Evolutionary conservation across 2,113 vertebrate species (phyloP).

Genomic region (Natator depressus): DNA sequence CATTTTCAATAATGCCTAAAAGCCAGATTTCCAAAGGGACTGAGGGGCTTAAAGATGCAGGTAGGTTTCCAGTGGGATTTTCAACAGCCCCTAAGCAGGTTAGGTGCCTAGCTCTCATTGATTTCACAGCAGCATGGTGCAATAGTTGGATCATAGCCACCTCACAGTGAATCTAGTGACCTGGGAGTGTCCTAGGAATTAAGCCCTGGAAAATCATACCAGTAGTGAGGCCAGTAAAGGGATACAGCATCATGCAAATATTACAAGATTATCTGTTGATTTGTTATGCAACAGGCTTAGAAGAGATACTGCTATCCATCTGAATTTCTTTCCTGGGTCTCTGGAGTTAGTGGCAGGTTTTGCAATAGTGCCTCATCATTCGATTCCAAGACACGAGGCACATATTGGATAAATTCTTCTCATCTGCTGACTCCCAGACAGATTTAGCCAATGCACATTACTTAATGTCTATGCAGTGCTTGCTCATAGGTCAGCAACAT

Average conservation of each 20-base stretch:
- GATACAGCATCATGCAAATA: slow-evolving; percentile 42
- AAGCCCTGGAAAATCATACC: slow-evolving; percentile 46
- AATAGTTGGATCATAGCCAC: slow-evolving; percentile 7
- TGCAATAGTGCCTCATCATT: neutral
- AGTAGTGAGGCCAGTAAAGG: slow-evolving; percentile 58
- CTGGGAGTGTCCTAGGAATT: slow-evolving; percentile 43
- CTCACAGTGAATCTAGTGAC: slow-evolving; percentile 27
- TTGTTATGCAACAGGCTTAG: slow-evolving; percentile 64
- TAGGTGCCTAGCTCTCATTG: neutral
- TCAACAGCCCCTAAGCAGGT: neutral
- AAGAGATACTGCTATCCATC: slow-evolving; percentile 44
- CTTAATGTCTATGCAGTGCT: neutral
- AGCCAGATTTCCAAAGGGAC: neutral
- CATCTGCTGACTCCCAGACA: slow-evolving; percentile 40
- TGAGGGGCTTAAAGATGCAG: neutral
- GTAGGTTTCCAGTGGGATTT: neutral
- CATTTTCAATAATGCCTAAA: neutral
- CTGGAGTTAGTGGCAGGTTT: slow-evolving; percentile 39
- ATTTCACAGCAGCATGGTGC: neutral
- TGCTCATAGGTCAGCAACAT: neutral
- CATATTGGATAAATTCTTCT: slow-evolving; percentile 20
- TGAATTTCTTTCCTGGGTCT: slow-evolving; percentile 38
- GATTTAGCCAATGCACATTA: neutral
- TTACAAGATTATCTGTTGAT: slow-evolving; percentile 55
- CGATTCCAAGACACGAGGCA: neutral